Evolutionary conservation across 2,888 invertebrate species (phyloP), one percentile per base, ranked within the genome.

Genomic region (Teinopalpus imperialis): DNA sequence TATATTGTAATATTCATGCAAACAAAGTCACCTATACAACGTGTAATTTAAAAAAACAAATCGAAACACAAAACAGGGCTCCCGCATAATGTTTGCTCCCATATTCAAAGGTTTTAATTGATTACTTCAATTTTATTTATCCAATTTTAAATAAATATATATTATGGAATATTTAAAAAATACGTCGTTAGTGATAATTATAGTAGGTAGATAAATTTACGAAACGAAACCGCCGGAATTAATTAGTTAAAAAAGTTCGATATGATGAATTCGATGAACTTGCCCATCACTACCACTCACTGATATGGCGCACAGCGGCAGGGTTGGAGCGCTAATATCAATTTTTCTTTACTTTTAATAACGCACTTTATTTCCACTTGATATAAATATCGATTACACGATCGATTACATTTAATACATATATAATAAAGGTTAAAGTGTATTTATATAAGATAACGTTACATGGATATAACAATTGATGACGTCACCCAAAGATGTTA

Each of bases 201-300:
- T 1, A 6, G n/a, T 14, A 5, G 7, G 16, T 16, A 16, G 2
- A 3, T 2, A 10, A 27, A 10, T 39, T 29, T 39, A n/a, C 29
- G 29, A 39, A 13, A 8, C 2, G 21, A 9, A 34, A 21, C 9
- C 3, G 9, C 8, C 13, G n/a, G n/a, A n/a, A 37, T 8, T 37
- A 14, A 16, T 14, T 26, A 37, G 16, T 29, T 10, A 27, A 29
- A 30, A 30, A 30, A 24, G 8, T 3, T 43, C 36, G 43, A 36
- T 43, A 36, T 9, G 13, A 27, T 26, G 18, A 35, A 18, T n/a
- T 45, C 42, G 49, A 51, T 48, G 55, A 48, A 8, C 12, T 43
- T 51, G 59, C 63, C 50, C 75, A 70, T 41, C 81, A 64, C 81
- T 79, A 78, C 51, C 52, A 47, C 54, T 61, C 63, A 67, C 71